Percentiles rank a stretch among this genome's conserved stretches.
Conservation (phyloP, 2,888 invertebrate species). For the Drosophila borborema region DNA sequence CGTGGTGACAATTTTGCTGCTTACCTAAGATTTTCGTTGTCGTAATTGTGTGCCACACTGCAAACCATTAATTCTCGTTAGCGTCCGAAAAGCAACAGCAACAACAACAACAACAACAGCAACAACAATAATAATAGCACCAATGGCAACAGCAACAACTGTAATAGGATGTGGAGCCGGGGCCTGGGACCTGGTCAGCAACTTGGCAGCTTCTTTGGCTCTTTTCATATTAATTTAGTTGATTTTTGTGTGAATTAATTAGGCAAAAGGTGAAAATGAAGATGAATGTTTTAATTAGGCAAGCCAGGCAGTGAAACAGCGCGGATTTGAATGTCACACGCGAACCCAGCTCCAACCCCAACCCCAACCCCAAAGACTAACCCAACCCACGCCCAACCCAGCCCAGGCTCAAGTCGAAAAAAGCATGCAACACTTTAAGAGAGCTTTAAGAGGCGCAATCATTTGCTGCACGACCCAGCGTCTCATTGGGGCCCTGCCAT, state of each 20-base stretch:
- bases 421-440: constrained; percentile 62
- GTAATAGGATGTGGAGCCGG: constrained; percentile 19
- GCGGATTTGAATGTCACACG: constrained; percentile 68
- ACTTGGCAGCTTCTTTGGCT: constrained; percentile 74
- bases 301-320: constrained; percentile 47
- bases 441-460: constrained; percentile 59
- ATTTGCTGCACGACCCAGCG: constrained; percentile 23
- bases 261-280: constrained; percentile 84
- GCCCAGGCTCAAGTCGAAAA: background rate
- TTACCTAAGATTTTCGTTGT: constrained; percentile 74
- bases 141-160: constrained; percentile 23
- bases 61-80: constrained; percentile 84
- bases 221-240: constrained; percentile 84
- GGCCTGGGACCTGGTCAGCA: constrained; percentile 60
- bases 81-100: constrained; percentile 66
- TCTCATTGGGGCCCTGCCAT: constrained; percentile 17
- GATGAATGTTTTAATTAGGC: constrained; percentile 85
- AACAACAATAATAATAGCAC: constrained; percentile 14
- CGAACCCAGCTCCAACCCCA: background rate
- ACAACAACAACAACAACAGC: constrained; percentile 24
- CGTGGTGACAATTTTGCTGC: constrained; percentile 77
- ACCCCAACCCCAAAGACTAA: background rate
- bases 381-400: background rate
- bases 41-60: constrained; percentile 84
- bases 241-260: constrained; percentile 84